Base-by-base conservation (phyloP, 2,113 vertebrate genomes). In the Callopanchax toddi region DNA sequence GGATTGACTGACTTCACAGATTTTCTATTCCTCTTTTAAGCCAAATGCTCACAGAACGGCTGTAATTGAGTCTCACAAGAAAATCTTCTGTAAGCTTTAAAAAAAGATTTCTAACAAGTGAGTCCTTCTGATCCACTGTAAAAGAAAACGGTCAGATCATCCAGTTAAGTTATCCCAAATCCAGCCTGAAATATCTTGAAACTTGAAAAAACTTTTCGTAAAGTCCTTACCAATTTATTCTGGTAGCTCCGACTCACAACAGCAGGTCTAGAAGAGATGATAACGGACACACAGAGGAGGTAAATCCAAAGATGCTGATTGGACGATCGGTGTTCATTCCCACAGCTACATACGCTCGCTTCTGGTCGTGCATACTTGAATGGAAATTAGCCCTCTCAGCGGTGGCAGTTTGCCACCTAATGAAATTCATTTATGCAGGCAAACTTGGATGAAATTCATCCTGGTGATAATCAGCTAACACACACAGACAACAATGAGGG, bases 371-470 rank as follows among this genome's bases (percentile, higher is more conserved):
- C 46, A 54, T 23, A 20, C 53, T 42, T 39, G 9, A 39, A 64
- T 67, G 58, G 34, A 54, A 62, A 74, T 76, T 4, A 43, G 40
- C 18, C 39, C 40, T 63, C 39, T 53, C 20, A 13, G 37, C 22
- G 11, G 18, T n/a, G 52, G 40, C 71, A 37, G 17, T 8, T 53
- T 34, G 52, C 55, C 11, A 20, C 20, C 36, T 59, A 54, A 72
- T 72, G 17, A 37, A 32, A 36, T 65, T 53, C 39, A 64, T 74
- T 67, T 75, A 74, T 63, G 61, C 62, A 67, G 6, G 50, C 25
- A n/a, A 48, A 55, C 52, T 21, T 22, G 25, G n/a, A 53, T 21
- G 37, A 62, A 36, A n/a, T 36, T 59, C 32, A 46, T 55, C 42
- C 51, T 39, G 26, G 34, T 23, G n/a, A 15, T 32, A 32, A 32